Conservation (phyloP, 1,140 invertebrate genomes). For the Drosophila funebris region DNA sequence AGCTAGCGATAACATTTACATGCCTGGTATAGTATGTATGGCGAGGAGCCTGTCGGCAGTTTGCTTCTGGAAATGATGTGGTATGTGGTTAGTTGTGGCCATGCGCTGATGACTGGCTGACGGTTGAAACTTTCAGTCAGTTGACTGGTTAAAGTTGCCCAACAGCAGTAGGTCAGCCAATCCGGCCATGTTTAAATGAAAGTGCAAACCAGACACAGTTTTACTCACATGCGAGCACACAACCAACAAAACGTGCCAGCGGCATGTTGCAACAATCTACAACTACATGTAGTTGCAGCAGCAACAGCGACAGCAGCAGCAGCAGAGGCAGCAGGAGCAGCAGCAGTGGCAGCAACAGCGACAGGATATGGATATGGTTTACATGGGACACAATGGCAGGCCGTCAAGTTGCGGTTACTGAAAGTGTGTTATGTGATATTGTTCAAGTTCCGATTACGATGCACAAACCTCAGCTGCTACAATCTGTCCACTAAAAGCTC, state of each 20-base stretch:
- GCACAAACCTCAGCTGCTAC: neutral
- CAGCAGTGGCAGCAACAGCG: neutral
- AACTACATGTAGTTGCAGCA: neutral
- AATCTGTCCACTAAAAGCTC: neutral
- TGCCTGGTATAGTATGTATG: slow-evolving; percentile 14
- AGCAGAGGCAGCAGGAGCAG: neutral
- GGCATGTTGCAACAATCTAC: slow-evolving; percentile 19
- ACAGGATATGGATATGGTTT: slow-evolving; percentile 29
- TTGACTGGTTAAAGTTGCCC: slow-evolving; percentile 27
- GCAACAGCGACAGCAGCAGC: neutral
- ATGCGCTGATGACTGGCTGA: slow-evolving; percentile 43
- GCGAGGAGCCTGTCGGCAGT: slow-evolving; percentile 45
- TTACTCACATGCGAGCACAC: neutral
- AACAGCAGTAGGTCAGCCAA: slow-evolving; percentile 29
- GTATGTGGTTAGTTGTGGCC: slow-evolving; percentile 55
- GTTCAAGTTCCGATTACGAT: slow-evolving; percentile 10
- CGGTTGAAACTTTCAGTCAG: slow-evolving; percentile 26
- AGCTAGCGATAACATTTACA: slow-evolving; percentile 33
- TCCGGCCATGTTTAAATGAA: slow-evolving; percentile 32
- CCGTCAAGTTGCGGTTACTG: slow-evolving; percentile 26
- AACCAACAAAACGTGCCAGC: slow-evolving; percentile 19
- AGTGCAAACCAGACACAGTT: slow-evolving; percentile 7
- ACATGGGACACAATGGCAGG: slow-evolving; percentile 23
- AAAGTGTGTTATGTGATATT: slow-evolving; percentile 5
- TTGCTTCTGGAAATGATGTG: slow-evolving; percentile 73